A percentile compares a stretch with the other conserved stretches of the same genome.
These are phyloP conservation scores for Agelas oroides DNA, from an alignment of 37 sponge, comb jelly and placozoan genomes.

Conservation along the genomic window DNA sequence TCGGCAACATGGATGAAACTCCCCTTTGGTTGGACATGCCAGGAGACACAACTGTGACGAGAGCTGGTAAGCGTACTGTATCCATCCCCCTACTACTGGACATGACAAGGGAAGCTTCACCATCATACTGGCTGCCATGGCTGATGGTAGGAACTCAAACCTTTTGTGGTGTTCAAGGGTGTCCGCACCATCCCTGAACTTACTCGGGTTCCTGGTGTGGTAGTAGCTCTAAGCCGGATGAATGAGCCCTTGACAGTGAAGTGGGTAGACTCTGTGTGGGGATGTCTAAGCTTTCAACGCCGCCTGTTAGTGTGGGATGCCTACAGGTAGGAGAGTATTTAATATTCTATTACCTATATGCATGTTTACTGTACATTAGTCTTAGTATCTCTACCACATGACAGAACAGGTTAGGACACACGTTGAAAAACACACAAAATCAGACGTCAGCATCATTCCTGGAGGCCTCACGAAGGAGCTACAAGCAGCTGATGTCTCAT, in stretches of 20 bases:
- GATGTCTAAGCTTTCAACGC: slow-evolving; percentile 37
- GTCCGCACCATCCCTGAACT: slow-evolving; percentile 34
- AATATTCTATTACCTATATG: too few relatives aligned
- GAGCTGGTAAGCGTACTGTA: slow-evolving; percentile 29
- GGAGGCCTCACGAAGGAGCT: slow-evolving; percentile 48
- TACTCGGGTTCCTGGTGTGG: slow-evolving; percentile 10
- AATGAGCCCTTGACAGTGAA: slow-evolving; percentile 62
- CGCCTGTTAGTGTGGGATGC: slow-evolving; percentile 70
- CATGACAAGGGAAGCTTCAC: slow-evolving; percentile 73
- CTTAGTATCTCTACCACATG: too few relatives aligned
- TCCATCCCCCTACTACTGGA: slow-evolving; percentile 72
- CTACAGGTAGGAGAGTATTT: too few relatives aligned
- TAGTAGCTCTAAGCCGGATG: slow-evolving; percentile 57
- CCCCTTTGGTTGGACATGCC: slow-evolving; percentile 79
- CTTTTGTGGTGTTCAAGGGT: slow-evolving; percentile 72
- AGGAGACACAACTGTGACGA: slow-evolving; percentile 54
- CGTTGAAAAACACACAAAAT: slow-evolving; percentile 5
- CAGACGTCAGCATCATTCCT: slow-evolving; percentile 50
- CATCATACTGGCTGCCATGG: slow-evolving; percentile 62
- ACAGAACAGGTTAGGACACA: not conserved
- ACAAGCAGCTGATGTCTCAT: slow-evolving; percentile 65
- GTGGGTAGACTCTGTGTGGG: slow-evolving; percentile 58
- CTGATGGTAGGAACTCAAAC: slow-evolving; percentile 64
- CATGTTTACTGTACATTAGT: too few relatives aligned
- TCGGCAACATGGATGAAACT: slow-evolving; percentile 69